These are phyloP conservation scores for Novumbra hubbsi DNA, from an alignment of 2,797 vertebrate genomes.

Conservation along the genomic window DNA sequence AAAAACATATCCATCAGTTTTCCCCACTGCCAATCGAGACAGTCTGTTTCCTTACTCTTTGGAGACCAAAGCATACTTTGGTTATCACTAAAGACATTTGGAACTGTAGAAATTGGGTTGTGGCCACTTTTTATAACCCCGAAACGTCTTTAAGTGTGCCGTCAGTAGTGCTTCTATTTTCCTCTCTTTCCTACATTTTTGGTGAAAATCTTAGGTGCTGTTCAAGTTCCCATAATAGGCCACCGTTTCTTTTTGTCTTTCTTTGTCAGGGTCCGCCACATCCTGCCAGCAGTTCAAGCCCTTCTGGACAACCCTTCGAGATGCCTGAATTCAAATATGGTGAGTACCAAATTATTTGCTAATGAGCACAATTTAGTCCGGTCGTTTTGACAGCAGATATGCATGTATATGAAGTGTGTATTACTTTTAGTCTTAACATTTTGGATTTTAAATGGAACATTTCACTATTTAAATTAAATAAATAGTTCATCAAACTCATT, in stretches of 20 bases:
- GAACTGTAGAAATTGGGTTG: slow-evolving; percentile 16
- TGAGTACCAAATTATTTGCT: slow-evolving; percentile 65
- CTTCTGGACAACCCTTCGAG: slow-evolving; percentile 56
- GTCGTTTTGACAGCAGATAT: background rate
- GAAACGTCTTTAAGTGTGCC: slow-evolving; percentile 18
- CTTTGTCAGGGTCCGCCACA: slow-evolving; percentile 44
- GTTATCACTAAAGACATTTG: slow-evolving; percentile 13
- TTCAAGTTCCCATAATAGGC: slow-evolving; percentile 38
- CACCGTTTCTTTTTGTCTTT: slow-evolving; percentile 41
- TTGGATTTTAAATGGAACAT: background rate
- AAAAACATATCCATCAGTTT: slow-evolving; percentile 73
- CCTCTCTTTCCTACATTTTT: slow-evolving; percentile 6
- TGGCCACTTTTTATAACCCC: slow-evolving; percentile 17
- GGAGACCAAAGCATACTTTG: slow-evolving; percentile 50
- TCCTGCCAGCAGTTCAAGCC: slow-evolving; percentile 45
- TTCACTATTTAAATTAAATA: background rate
- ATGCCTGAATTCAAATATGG: slow-evolving; percentile 55
- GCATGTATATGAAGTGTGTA: background rate
- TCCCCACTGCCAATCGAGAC: slow-evolving; percentile 62
- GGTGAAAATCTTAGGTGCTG: slow-evolving; percentile 39
- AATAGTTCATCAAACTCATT: too few species aligned
- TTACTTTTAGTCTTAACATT: slow-evolving; percentile 10
- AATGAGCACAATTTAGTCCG: slow-evolving; percentile 15
- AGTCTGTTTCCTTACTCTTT: slow-evolving; percentile 39
- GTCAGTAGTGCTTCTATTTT: slow-evolving; percentile 24